Base-by-base conservation (phyloP, 2,888 invertebrate species). In the Allophyes oxyacanthae region DNA sequence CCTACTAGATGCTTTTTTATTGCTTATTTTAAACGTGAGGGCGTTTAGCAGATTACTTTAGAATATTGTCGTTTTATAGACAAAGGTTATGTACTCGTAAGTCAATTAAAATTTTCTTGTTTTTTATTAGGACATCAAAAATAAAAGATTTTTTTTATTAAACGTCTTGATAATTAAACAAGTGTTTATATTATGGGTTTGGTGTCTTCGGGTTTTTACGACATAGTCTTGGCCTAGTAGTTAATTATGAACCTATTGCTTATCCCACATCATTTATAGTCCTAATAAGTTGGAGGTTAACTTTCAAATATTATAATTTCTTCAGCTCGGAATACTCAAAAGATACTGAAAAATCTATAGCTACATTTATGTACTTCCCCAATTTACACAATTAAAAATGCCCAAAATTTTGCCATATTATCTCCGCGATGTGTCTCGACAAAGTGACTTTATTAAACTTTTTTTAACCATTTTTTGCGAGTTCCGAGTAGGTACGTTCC, bases 371-470 rank as follows among this genome's bases (percentile, higher is more conserved):
- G 33, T 50, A n/a, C n/a, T n/a, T n/a, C 30, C 46, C 38, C 34
- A 37, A 52, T 58, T 67, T 30, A 41, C 64, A 53, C 50, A 69
- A 69, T 64, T 67, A 69, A 61, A 53, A 57, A 53, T 46, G 50
- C 70, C 64, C 57, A 50, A 67, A 66, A 53, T 38, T 52, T 64
- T 41, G 49, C 64, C 70, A 60, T 70, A 71, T n/a, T n/a, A n/a
- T 65, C 71, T 56, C 54, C 25, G 59, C 46, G 70, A 69, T 73
- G 59, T 73, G 70, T 62, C 62, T 69, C 64, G 56, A 68, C 53
- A 64, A 56, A 77, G 82, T 69, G 83, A 83, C 84, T 86, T 87
- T 89, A 88, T 88, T 85, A 88, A 91, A 90, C 87, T 90, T 91
- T 89, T 91, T 89, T 84, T 78, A n/a, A 82, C 80, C 84, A 80